Evolutionary conservation across 2,797 vertebrate species (phyloP), one percentile per base, ranked within the genome.

Genomic region (Phyllotis vaccarum): DNA sequence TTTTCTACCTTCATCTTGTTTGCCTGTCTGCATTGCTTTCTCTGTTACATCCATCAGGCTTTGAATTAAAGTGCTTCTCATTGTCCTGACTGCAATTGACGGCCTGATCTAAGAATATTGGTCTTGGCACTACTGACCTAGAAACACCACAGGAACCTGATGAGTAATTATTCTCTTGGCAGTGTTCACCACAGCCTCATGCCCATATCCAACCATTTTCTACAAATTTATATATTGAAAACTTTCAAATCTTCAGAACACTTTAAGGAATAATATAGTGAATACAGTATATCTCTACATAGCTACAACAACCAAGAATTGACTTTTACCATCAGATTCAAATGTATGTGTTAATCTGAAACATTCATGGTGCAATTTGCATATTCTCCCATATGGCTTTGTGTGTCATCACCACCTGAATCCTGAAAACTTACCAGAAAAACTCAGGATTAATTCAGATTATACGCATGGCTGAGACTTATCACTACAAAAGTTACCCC

Each of bases 91-190:
- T 95, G 79, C 89, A 91, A 81, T 96, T 97, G 95, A 94, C 96
- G 96, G 90, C 91, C 87, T 94, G 91, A 95, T 56, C 83, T 86
- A 86, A 90, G 70, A 89, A 68, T 95, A 86, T 80, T 89, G 86
- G 82, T 96, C 92, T 95, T 97, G 93, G 96, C 95, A 96, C 60
- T 74, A 43, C 80, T 95, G 81, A 91, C 80, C 83, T 49, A 90
- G 94, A 76, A 94, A 88, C 95, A 95, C 96, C 87, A 72, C 80
- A 96, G 96, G 94, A 97, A 95, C 86, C 91, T 96, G 89, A 95
- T 89, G 89, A 46, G 58, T 95, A 96, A 97, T 96, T 96, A 96
- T 88, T 80, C 66, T 97, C 76, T 93, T 95, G 96, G 97, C 96
- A 89, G 64, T 43, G 17, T 85, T 93, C 87, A 85, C 60, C 58